Evolutionary conservation across 1,140 invertebrate species (phyloP).

Genomic region (Zeugodacus cucurbitae): DNA sequence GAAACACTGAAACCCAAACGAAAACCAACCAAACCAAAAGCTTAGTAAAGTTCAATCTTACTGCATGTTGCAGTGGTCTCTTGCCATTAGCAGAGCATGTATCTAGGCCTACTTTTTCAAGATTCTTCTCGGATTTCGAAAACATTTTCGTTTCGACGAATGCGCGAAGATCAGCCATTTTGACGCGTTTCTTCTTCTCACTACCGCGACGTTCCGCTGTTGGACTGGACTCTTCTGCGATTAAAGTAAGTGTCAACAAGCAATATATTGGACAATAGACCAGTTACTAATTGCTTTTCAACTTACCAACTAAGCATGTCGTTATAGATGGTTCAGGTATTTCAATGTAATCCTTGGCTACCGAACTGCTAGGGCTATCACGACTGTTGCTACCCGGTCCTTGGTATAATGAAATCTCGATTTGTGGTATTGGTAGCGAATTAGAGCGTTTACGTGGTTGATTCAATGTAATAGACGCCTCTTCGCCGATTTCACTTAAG

Average conservation of each 20-base stretch:
- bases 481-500: conserved; percentile 83
- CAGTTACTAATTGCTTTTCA: neutral
- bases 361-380: conserved; percentile 67
- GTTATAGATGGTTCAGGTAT: conserved; percentile 70
- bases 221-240: conserved; percentile 68
- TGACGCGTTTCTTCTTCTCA: conserved; percentile 87
- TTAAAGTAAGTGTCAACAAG: conserved; percentile 48
- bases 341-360: conserved; percentile 79
- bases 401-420: conserved; percentile 86
- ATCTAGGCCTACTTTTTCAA: conserved; percentile 88
- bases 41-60: conserved; percentile 52
- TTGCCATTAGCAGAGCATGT: conserved; percentile 70
- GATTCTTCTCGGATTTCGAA: conserved; percentile 89
- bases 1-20: neutral
- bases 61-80: conserved; percentile 63
- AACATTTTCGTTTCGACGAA: conserved; percentile 92
- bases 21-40: neutral
- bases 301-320: conserved; percentile 53
- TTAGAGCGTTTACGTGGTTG: conserved; percentile 86
- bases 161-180: conserved; percentile 88
- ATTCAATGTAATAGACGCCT: conserved; percentile 76
- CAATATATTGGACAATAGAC: neutral
- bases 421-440: conserved; percentile 93
- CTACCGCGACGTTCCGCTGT: conserved; percentile 76
- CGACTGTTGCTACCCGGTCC: conserved; percentile 76